Evolutionary conservation across 2,113 vertebrate genomes (phyloP), one percentile per base, ranked within the genome.

Genomic region (Semnopithecus entellus): DNA sequence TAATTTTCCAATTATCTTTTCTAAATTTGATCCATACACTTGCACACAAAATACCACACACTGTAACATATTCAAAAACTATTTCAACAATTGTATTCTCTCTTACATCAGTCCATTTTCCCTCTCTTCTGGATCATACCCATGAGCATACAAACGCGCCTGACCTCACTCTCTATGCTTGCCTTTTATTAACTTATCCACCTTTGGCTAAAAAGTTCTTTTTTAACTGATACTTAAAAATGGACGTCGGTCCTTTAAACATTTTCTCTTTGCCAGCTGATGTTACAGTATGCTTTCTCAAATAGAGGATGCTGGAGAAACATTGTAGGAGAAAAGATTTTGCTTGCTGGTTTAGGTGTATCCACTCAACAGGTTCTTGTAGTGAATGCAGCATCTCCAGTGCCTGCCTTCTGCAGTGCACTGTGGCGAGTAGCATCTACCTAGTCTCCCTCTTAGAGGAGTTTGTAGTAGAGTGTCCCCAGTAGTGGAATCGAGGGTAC

Each of bases 251-350:
- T 1, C n/a, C n/a, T 38, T 70, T 61, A 50, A 61, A 30, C 25
- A n/a, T 35, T 52, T 79, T 75, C 55, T 43, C 38, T 55, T 88
- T 87, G 16, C 14, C 14, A 55, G 14, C 0, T 22, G 38, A 14
- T 48, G n/a, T 9, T 38, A 30, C 3, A 8, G 2, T 32, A 72
- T 83, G 7, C 20, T 59, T 72, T 79, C 20, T 35, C 9, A 6
- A 6, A 17, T 14, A 14, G 6, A 25, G 8, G 30, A 1, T 7
- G 1, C 9, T 20, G 14, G 30, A 90, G 14, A 14, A 3, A 55
- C 38, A 75, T 10, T 75, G 25, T 2, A 78, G 16, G 35, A 48
- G 22, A 8, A 52, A n/a, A 48, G 2, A 59, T 30, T 87, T 68
- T 90, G 30, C 17, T 83, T 27, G 32, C 43, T 79, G 6, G 10